A percentile compares a stretch with the other conserved stretches of the same genome.
Conservation (phyloP, 2,797 vertebrate species). For the Anisognathus igniventris region DNA sequence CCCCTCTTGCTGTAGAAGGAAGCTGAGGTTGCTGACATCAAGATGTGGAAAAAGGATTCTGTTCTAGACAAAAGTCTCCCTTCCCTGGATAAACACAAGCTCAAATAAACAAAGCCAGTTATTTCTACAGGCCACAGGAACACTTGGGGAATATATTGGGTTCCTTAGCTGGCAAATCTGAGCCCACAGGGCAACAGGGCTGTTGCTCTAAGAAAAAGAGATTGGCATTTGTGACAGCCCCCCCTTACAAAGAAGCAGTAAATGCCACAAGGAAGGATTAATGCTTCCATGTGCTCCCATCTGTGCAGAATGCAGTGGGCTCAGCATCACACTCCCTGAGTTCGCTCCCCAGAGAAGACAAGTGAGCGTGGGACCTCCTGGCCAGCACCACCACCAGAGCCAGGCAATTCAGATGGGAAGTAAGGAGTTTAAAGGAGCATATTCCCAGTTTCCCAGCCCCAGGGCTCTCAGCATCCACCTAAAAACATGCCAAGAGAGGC, state of each 20-base stretch:
- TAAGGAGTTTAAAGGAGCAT: background rate
- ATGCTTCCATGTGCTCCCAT: background rate
- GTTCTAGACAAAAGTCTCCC: background rate
- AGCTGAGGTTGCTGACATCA: background rate
- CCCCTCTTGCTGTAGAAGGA: background rate
- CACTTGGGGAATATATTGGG: background rate
- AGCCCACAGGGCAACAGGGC: background rate
- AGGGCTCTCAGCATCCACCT: background rate
- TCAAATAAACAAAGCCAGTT: background rate
- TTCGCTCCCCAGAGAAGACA: rapidly evolving
- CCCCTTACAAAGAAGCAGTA: background rate
- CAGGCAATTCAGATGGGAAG: background rate
- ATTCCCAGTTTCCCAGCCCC: background rate
- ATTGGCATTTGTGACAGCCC: background rate
- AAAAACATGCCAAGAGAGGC: background rate
- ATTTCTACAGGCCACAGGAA: background rate
- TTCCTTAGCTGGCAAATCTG: background rate
- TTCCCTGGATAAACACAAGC: background rate
- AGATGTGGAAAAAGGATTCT: background rate
- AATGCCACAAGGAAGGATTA: background rate
- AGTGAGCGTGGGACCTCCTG: rapidly evolving
- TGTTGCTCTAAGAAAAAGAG: background rate
- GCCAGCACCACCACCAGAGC: background rate
- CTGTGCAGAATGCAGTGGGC: background rate
- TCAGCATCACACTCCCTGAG: rapidly evolving